These are phyloP conservation scores for Enteromius treurensis DNA, from an alignment of 2,797 vertebrate species.

Conservation along the genomic window DNA sequence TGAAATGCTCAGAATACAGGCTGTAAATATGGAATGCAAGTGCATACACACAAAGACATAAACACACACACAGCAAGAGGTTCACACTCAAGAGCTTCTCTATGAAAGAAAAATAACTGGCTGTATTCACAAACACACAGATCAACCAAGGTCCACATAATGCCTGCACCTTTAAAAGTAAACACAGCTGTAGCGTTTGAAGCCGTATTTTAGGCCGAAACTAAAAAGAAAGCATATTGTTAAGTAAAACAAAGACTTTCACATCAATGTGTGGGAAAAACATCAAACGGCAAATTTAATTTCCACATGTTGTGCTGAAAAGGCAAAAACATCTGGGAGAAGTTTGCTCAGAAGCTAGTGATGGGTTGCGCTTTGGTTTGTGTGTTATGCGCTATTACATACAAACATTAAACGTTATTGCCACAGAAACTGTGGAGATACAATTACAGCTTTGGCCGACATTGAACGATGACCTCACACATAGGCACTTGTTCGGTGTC, in stretches of 20 bases:
- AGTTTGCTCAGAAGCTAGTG: background rate
- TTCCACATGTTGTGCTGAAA: slow-evolving; percentile 21
- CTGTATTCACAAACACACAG: slow-evolving; percentile 8
- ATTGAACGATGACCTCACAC: slow-evolving; percentile 69
- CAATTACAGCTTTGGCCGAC: slow-evolving; percentile 45
- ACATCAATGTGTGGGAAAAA: slow-evolving; percentile 22
- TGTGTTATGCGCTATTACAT: background rate
- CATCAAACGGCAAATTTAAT: slow-evolving; percentile 5
- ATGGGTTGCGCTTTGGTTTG: background rate
- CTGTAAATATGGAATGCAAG: background rate
- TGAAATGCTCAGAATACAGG: background rate
- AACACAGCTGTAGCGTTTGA: slow-evolving; percentile 40
- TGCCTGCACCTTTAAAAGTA: slow-evolving; percentile 31
- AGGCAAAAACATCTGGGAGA: slow-evolving; percentile 25
- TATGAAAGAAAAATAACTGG: background rate
- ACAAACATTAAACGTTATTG: slow-evolving; percentile 16
- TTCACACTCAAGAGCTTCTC: slow-evolving; percentile 2
- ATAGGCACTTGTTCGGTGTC: slow-evolving; percentile 62
- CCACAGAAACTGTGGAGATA: slow-evolving; percentile 54
- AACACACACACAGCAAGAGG: background rate
- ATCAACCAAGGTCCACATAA: slow-evolving; percentile 10
- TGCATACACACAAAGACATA: slow-evolving; percentile 7
- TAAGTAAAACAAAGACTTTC: slow-evolving; percentile 29
- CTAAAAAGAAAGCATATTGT: slow-evolving; percentile 22
- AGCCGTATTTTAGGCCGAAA: slow-evolving; percentile 19